A percentile compares a stretch with the other conserved stretches of the same genome.
phyloP scores from a whole-genome alignment of 2,888 invertebrate genomes.

The Rutpela maculata region DNA sequence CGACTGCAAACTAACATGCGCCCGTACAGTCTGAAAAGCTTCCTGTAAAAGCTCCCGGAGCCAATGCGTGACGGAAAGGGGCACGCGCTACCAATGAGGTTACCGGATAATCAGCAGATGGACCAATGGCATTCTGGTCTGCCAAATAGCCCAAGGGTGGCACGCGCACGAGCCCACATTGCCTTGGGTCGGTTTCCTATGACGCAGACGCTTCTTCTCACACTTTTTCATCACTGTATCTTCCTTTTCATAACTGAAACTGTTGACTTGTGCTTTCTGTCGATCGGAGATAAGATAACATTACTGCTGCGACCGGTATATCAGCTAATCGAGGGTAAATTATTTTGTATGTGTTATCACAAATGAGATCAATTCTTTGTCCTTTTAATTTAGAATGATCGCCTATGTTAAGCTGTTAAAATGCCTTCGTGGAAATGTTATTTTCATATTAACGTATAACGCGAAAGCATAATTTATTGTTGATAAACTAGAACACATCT shows the following conservation, averaged over 20 bases:
- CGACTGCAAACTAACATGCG: conserved; percentile 49
- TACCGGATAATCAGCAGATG: conserved; percentile 57
- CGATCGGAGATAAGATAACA: conserved; percentile 45
- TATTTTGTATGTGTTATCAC: conserved; percentile 34
- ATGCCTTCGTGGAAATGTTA: conserved; percentile 26
- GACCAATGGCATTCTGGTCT: conserved; percentile 64
- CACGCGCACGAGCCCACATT: conserved; percentile 54
- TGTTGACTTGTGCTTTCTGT: conserved; percentile 46
- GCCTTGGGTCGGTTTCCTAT: conserved; percentile 27
- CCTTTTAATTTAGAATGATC: conserved; percentile 33
- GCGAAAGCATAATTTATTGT: not conserved
- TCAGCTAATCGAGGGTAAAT: conserved; percentile 40
- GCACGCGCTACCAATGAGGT: conserved; percentile 70
- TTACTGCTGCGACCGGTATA: conserved; percentile 34
- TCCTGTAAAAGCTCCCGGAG: conserved; percentile 58
- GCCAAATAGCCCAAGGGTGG: conserved; percentile 51
- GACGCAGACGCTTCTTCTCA: conserved; percentile 32
- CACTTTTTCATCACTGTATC: conserved; percentile 20
- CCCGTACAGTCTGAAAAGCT: conserved; percentile 51
- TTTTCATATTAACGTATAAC: conserved; percentile 14
- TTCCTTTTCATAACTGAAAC: conserved; percentile 40
- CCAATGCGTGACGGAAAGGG: conserved; percentile 62
- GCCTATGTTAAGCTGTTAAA: conserved; percentile 24
- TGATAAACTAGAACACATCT: conserved; percentile 4
- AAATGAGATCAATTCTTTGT: conserved; percentile 32